Percentiles rank a stretch among this genome's conserved stretches.
phyloP scores from a whole-genome alignment of 1,140 invertebrate species.

The Drosophila grimshawi region DNA sequence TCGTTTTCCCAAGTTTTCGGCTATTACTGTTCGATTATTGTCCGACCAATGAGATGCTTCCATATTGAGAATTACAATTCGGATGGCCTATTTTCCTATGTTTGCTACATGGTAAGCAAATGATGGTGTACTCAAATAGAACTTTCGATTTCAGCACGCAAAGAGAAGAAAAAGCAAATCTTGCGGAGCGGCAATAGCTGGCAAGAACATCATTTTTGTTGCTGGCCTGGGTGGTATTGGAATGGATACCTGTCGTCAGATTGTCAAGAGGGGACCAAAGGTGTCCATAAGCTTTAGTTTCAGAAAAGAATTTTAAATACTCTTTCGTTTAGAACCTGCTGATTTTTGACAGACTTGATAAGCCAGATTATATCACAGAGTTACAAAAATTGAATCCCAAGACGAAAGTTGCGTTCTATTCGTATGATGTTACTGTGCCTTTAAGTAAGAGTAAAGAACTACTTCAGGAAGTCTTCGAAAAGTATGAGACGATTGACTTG shows the following conservation, averaged over 20 bases:
- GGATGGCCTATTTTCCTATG: too few relatives aligned
- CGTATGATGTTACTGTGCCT: conserved; percentile 74
- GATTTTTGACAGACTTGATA: conserved; percentile 73
- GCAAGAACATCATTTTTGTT: conserved; percentile 78
- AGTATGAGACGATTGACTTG: conserved; percentile 71
- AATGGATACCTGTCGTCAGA: conserved; percentile 64
- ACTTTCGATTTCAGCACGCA: too few relatives aligned
- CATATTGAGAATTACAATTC: too few relatives aligned
- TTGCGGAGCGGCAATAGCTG: conserved; percentile 36
- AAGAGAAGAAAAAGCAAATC: too few relatives aligned
- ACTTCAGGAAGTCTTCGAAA: conserved; percentile 61
- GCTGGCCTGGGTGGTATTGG: conserved; percentile 77
- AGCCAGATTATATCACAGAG: conserved; percentile 59
- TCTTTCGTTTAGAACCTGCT: conserved; percentile 57
- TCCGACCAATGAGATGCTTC: too few relatives aligned
- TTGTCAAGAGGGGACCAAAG: conserved; percentile 61
- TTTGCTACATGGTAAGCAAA: too few relatives aligned
- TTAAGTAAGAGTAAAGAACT: conserved; percentile 57
- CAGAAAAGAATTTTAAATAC: background rate
- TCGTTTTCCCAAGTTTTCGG: too few relatives aligned
- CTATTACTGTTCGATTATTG: too few relatives aligned
- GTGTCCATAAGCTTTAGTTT: conserved; percentile 11
- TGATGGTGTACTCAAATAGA: too few relatives aligned
- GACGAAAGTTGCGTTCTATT: conserved; percentile 58
- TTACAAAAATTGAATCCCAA: conserved; percentile 72